phyloP scores from a whole-genome alignment of 2,797 vertebrate species.

The Muraenolepis orangiensis region DNA sequence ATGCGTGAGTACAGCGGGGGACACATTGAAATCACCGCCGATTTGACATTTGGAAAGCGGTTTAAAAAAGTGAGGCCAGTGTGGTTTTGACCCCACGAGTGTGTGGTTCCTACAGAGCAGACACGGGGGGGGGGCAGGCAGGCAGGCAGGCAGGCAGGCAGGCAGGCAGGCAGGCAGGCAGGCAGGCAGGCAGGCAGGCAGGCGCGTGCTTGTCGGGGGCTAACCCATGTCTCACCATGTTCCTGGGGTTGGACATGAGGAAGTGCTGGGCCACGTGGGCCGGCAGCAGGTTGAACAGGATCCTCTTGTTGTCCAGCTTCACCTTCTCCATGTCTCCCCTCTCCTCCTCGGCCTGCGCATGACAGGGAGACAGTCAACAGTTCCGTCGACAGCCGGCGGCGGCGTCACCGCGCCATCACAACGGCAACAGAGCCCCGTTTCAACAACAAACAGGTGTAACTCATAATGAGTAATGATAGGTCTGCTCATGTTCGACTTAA shows the following conservation, averaged over 20 bases:
- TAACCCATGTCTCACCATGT: constrained; percentile 90
- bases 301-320: constrained; percentile 96
- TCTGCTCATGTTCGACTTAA: no score
- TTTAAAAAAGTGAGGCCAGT: not conserved
- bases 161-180: no score
- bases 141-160: no score
- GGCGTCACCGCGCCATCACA: not conserved
- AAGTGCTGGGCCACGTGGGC: constrained; percentile 98
- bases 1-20: not conserved
- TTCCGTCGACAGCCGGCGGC: not conserved
- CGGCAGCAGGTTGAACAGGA: constrained; percentile 96
- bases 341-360: constrained; percentile 92
- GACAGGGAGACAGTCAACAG: no score
- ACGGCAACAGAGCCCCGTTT: no score
- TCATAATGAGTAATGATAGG: not conserved
- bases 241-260: constrained; percentile 95
- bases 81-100: not conserved
- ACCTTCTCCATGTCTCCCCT: constrained; percentile 97
- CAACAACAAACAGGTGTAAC: not conserved
- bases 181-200: no score
- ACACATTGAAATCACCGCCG: not conserved
- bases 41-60: not conserved
- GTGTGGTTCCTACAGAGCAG: not conserved
- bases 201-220: no score
- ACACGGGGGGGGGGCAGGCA: no score